Base-by-base conservation (phyloP, 2,113 vertebrate genomes). In the Leptobrachium leishanense region DNA sequence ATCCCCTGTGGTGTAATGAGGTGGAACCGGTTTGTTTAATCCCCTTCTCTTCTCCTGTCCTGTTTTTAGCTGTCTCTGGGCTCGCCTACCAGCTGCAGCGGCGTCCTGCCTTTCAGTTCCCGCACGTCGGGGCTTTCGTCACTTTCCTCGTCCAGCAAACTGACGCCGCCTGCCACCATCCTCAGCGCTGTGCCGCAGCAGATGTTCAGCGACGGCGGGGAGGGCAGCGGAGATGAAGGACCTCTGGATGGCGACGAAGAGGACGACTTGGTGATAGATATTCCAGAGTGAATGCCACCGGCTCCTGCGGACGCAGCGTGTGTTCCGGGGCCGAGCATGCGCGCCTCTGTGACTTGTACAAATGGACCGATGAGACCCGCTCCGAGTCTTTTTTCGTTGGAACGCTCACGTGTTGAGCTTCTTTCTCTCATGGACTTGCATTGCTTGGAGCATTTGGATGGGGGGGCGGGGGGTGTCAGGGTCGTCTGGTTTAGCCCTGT, bases 161-260 rank as follows among this genome's bases (percentile, higher is more conserved):
- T 65, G 10, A 13, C 77, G 13, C 88, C 88, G 3, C 89, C 90
- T 0, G 85, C 85, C 41, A 89, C 89, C 6, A 88, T 91, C 85
- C 89, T 89, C 86, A 90, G 89, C 62, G 86, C 89, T 0, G 90
- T 91, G 68, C 90, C 90, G n/a, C 89, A 85, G 78, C 90, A 90
- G 84, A 90, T 91, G 90, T 90, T 91, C 84, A 91, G 90, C 59
- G 87, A 90, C 0, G 50, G 88, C 0, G 84, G 78, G 2, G 84
- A 85, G 42, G 90, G 90, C 71, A 91, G 90, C 0, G 89, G 88
- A 10, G 80, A 82, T 1, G 90, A 91, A 0, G 89, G 89, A 0
- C 86, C 88, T 55, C 75, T 89, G 81, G 90, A 89, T 0, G 90
- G 88, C 20, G 77, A 79, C 2, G 80, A 82, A n/a, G 80, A 82